Evolutionary conservation across 2,888 invertebrate species (phyloP).

Genomic region (Machimus atricapillus): DNA sequence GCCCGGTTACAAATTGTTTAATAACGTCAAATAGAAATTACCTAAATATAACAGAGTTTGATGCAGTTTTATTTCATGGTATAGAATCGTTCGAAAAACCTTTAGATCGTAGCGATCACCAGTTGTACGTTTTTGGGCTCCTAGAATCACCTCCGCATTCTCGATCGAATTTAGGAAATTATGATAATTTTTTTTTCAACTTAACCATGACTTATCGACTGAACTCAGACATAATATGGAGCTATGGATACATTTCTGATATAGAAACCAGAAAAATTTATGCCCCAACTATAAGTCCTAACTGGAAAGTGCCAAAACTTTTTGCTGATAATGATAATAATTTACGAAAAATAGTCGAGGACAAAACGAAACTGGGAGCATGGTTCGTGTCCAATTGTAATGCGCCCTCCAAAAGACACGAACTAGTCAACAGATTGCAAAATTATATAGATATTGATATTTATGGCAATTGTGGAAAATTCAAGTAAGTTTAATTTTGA

Average conservation of each 20-base stretch:
- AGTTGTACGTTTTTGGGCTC: slow-evolving; percentile 65
- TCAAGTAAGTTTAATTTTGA: slow-evolving; percentile 51
- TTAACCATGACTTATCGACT: slow-evolving; percentile 67
- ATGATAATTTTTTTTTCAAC: slow-evolving; percentile 66
- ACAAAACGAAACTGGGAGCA: slow-evolving; percentile 64
- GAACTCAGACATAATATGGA: slow-evolving; percentile 64
- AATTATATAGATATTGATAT: slow-evolving; percentile 69
- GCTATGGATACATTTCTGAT: slow-evolving; percentile 60
- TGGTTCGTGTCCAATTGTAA: slow-evolving; percentile 68
- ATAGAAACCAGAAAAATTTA: slow-evolving; percentile 51
- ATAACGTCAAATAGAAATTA: slow-evolving; percentile 59
- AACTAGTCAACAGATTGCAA: slow-evolving; percentile 63
- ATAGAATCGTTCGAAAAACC: slow-evolving; percentile 56
- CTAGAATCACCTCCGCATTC: slow-evolving; percentile 63
- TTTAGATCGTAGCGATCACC: slow-evolving; percentile 55
- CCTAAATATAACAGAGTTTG: slow-evolving; percentile 58
- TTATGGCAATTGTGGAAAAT: slow-evolving; percentile 69
- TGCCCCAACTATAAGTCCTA: slow-evolving; percentile 52
- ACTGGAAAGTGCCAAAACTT: slow-evolving; percentile 55
- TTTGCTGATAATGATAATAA: slow-evolving; percentile 48
- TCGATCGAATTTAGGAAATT: slow-evolving; percentile 55
- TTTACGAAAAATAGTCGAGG: slow-evolving; percentile 47
- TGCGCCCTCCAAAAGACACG: slow-evolving; percentile 62
- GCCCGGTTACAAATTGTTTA: slow-evolving; percentile 62
- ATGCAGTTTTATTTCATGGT: slow-evolving; percentile 66